Percentiles rank a stretch among this genome's conserved stretches.
phyloP scores from a whole-genome alignment of 2,797 vertebrate species.

The Acanthopagrus latus region DNA sequence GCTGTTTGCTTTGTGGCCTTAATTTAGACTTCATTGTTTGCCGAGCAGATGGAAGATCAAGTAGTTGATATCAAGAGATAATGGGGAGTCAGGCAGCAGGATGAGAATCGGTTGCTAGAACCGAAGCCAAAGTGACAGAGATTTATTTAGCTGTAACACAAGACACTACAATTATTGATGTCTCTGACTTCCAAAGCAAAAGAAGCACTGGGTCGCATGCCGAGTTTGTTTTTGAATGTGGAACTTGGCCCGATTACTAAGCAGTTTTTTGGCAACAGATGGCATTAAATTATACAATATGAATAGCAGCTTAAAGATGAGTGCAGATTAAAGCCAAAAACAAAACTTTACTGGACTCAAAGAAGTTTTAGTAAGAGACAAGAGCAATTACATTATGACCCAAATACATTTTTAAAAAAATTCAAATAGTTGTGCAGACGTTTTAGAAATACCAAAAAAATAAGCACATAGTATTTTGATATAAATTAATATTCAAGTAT shows the following conservation, averaged over 20 bases:
- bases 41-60: not conserved
- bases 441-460: not conserved
- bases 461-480: not conserved
- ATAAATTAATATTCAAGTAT: not conserved
- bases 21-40: not conserved
- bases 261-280: slow-evolving; percentile 3
- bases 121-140: slow-evolving; percentile 4
- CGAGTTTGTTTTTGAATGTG: slow-evolving; percentile 15
- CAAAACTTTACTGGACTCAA: not conserved
- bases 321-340: not conserved
- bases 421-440: not conserved
- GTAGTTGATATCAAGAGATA: not conserved
- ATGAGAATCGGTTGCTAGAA: not conserved
- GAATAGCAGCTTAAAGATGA: not conserved
- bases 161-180: not conserved
- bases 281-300: not conserved
- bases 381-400: not conserved
- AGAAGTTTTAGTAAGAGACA: not conserved
- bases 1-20: not conserved
- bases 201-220: not conserved
- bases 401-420: not conserved
- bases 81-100: not conserved
- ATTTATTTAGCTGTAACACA: not conserved
- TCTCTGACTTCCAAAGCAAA: slow-evolving; percentile 2
- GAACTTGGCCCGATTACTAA: not conserved